Base-by-base conservation (phyloP, 37 sponge, comb jelly and placozoan genomes). In the Tethya wilhelma region DNA sequence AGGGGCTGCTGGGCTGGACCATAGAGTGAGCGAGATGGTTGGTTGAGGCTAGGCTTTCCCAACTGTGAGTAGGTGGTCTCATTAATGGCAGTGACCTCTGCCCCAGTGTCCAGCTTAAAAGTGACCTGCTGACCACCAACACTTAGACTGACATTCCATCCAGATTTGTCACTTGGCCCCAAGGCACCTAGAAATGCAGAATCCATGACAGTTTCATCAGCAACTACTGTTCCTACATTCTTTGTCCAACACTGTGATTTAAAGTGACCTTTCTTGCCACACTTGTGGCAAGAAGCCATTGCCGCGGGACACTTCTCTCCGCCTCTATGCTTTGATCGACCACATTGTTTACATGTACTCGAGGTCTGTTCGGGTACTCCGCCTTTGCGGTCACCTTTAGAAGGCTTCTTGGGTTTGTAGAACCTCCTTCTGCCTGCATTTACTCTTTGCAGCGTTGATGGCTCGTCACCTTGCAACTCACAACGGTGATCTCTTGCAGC, bases 1-100 rank as follows among this genome's bases (percentile, higher is more conserved):
- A 87, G 71, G 0, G 82, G 39, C 29, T 46, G 56, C 7, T 29
- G 36, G 8, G 82, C 69, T 46, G 82, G 77, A 36, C 88, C 88
- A 36, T 81, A 76, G 28, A 87, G 82, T 23, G 29, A 25, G 60
- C 69, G 75, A 39, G 69, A 60, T 28, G 82, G 37, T 59, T 53
- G 49, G 17, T 49, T 20, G 2, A 89, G 49, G 22, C 39, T n/a
- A 20, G 6, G 33, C 0, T 41, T 30, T 6, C 49, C 62, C 11
- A 89, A 57, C 30, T 44, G 19, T 14, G 79, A 37, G 46, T 56
- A 14, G 53, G 14, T 14, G 9, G 53, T 14, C 14, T 49, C 53
- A 19, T 9, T 19, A 14, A 14, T 49, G 9, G 14, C 53, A 49
- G 53, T 49, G 14, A 49, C 53, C 14, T 49, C 53, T 9, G 53